Base-by-base conservation (phyloP, 2,797 vertebrate genomes). In the Serranus cabrilla region DNA sequence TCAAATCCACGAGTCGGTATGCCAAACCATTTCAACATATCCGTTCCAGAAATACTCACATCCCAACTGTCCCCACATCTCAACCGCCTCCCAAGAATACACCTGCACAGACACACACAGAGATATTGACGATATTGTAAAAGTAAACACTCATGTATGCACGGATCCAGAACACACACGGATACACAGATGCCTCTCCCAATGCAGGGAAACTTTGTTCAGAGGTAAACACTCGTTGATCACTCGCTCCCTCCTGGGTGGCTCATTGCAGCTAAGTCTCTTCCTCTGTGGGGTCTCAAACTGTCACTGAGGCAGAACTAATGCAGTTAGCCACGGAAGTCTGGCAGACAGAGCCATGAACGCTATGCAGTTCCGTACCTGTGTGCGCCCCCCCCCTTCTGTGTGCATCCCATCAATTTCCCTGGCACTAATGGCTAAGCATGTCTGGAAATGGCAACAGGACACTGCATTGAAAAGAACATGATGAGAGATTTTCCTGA, bases 281-380 rank as follows among this genome's bases (percentile, higher is more conserved):
- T 81, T 85, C 82, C 87, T 88, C 77, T 81, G 86, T 78, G 80
- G 84, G 78, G 78, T 91, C 78, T 88, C 83, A 83, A 82, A 77
- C 87, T 80, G 85, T 87, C 78, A 88, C 90, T 57, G 80, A 89
- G 78, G 82, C 76, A 81, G 77, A 86, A 78, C 84, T 91, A 91
- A 93, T 87, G 76, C 82, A 86, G 84, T 93, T 91, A 89, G 78
- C 78, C 45, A 76, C 11, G 67, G 81, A 91, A 71, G 84, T 87
- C 84, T 83, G 80, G 84, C 88, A 93, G 86, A 87, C 81, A 43
- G 70, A 80, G 62, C 77, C 66, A 20, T 64, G 79, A 83, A 80
- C 2, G 21, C 34, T 55, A 59, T 51, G 56, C 45, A 74, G 49
- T 80, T 83, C 20, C 11, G 4, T 90, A 88, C 84, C 86, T 85